phyloP scores from a whole-genome alignment of 2,113 vertebrate species.

The Aviceda subcristata region DNA sequence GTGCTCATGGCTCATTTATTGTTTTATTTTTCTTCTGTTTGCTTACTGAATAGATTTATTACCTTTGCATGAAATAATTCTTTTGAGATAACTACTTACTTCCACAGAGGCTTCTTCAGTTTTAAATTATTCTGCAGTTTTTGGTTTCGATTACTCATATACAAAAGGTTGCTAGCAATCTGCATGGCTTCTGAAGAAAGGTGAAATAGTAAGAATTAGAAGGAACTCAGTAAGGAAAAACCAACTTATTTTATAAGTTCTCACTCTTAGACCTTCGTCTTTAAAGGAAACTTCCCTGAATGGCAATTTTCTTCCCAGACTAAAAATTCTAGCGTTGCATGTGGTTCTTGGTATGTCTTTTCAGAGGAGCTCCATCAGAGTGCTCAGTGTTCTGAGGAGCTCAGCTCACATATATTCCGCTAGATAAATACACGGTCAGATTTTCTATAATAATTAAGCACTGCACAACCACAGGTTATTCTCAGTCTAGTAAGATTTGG shows the following conservation, averaged over 20 bases:
- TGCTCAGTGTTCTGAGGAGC: background rate
- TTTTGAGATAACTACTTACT: background rate
- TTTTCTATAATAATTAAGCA: background rate
- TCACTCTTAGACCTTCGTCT: background rate
- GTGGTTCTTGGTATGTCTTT: background rate
- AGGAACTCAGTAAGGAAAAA: background rate
- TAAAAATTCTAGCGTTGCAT: background rate
- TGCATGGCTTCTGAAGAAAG: background rate
- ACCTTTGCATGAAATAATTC: conserved; percentile 34
- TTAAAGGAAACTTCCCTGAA: background rate
- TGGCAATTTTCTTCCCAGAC: background rate
- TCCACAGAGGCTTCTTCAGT: background rate
- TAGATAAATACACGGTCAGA: background rate
- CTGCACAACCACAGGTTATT: background rate
- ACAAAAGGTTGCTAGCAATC: background rate
- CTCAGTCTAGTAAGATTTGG: background rate
- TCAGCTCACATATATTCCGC: background rate
- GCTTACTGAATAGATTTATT: conserved; percentile 49
- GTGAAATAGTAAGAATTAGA: background rate
- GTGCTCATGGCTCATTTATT: conserved; percentile 43
- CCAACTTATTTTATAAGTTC: rapidly evolving
- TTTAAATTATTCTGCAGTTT: background rate
- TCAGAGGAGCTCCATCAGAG: background rate
- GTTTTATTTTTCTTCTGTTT: conserved; percentile 44
- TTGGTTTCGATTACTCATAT: background rate